Conservation (phyloP, 1,140 invertebrate species). For the Eriocheir sinensis region DNA sequence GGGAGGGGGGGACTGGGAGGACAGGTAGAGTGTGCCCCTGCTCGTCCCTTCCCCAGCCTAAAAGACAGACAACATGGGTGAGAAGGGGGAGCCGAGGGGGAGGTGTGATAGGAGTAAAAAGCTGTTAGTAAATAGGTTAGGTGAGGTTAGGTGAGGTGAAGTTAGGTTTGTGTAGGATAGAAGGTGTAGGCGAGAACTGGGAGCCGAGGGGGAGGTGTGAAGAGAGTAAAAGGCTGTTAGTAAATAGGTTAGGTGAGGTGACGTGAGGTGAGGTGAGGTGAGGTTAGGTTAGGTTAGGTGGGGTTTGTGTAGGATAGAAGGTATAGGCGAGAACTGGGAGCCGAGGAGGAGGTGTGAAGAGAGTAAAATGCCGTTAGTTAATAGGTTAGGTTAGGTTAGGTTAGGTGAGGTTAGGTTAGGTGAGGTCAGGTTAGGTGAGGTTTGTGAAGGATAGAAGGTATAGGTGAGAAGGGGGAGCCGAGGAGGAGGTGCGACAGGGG, state of each 20-base stretch:
- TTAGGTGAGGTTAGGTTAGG: not conserved
- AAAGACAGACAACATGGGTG: not conserved
- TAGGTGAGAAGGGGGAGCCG: too few species aligned
- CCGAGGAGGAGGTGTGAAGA: not conserved
- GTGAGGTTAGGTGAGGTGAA: too few species aligned
- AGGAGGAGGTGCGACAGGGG: too few species aligned
- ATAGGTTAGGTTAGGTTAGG: not conserved
- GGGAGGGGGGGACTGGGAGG: constrained; percentile 67
- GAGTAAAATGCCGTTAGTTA: too few species aligned
- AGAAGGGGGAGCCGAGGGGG: not conserved
- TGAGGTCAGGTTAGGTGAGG: not conserved
- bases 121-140: not conserved
- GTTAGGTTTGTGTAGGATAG: too few species aligned
- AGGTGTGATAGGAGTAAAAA: not conserved
- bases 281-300: too few species aligned
- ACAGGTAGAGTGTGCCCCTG: constrained; percentile 60
- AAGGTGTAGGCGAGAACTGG: not conserved
- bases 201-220: not conserved
- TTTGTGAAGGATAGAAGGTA: too few species aligned
- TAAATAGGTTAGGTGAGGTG: not conserved
- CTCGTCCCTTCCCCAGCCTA: constrained; percentile 67
- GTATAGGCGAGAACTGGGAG: not conserved
- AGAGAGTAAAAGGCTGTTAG: not conserved
- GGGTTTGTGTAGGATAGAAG: too few species aligned
- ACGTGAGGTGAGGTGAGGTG: too few species aligned